Evolutionary conservation across 2,888 invertebrate genomes (phyloP).

Genomic region (Scaptodrosophila latifasciaeformis): DNA sequence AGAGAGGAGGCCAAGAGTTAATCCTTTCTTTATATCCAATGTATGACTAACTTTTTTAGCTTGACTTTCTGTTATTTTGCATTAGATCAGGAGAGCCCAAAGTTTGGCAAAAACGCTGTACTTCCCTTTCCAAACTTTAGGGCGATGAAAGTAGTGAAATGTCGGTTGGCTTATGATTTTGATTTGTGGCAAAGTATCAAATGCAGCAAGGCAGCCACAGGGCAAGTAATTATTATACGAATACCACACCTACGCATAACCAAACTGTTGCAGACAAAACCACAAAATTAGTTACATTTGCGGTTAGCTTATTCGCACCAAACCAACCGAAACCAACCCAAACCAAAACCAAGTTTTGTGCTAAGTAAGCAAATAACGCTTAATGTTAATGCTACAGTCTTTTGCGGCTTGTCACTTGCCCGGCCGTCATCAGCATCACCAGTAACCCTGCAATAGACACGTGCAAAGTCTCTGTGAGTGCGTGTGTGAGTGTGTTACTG

Average conservation of each 20-base stretch:
- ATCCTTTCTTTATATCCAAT: too few relatives aligned
- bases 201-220: constrained; percentile 46
- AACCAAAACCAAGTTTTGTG: constrained; percentile 30
- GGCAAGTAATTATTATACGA: constrained; percentile 5
- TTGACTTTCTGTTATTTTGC: constrained; percentile 49
- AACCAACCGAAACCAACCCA: too few relatives aligned
- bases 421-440: neutral
- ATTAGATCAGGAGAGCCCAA: too few relatives aligned
- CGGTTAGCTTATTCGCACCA: too few relatives aligned
- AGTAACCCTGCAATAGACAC: neutral
- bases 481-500: constrained; percentile 14
- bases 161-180: constrained; percentile 41
- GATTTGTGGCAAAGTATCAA: constrained; percentile 50
- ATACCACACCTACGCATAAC: neutral
- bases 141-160: constrained; percentile 9
- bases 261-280: constrained; percentile 56
- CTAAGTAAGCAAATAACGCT: constrained; percentile 59
- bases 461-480: constrained; percentile 1
- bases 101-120: neutral
- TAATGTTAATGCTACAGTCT: constrained; percentile 54
- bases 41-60: constrained; percentile 21
- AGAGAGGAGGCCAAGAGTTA: neutral
- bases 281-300: constrained; percentile 66
- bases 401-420: constrained; percentile 64
- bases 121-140: too few relatives aligned